Conservation (phyloP, 1,140 invertebrate species). For the Hyphantria cunea region DNA sequence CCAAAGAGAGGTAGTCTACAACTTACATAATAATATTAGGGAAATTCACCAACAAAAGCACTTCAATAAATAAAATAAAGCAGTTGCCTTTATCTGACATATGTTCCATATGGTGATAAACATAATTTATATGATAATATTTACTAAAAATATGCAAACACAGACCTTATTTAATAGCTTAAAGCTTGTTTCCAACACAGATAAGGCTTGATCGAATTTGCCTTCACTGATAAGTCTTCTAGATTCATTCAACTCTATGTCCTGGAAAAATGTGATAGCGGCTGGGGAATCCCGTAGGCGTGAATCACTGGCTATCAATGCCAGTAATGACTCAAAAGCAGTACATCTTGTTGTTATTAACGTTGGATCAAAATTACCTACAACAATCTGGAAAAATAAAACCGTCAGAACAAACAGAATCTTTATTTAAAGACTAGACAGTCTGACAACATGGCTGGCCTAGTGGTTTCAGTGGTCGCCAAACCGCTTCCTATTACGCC, state of each 20-base stretch:
- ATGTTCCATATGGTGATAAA: too few relatives aligned
- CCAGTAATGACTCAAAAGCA: slow-evolving; percentile 87
- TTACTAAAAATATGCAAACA: background rate
- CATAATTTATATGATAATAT: too few relatives aligned
- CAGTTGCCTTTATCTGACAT: too few relatives aligned
- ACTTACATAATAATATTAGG: too few relatives aligned
- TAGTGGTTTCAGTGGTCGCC: too few relatives aligned
- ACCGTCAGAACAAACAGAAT: too few relatives aligned
- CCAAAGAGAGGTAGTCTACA: too few relatives aligned
- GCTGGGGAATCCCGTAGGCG: slow-evolving; percentile 83
- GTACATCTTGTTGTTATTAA: slow-evolving; percentile 86
- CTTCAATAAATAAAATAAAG: too few relatives aligned
- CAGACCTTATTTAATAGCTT: slow-evolving; percentile 86
- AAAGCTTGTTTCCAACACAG: slow-evolving; percentile 87
- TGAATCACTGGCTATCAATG: slow-evolving; percentile 82
- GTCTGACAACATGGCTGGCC: too few relatives aligned
- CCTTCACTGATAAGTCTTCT: slow-evolving; percentile 83
- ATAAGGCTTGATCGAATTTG: slow-evolving; percentile 85
- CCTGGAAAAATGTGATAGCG: slow-evolving; percentile 87
- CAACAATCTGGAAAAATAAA: slow-evolving; percentile 77
- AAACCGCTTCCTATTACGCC: too few relatives aligned
- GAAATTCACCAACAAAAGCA: too few relatives aligned
- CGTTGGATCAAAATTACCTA: slow-evolving; percentile 89
- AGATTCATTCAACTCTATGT: slow-evolving; percentile 84
- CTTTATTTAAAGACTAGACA: too few relatives aligned